phyloP scores from a whole-genome alignment of 2,888 invertebrate species.

The Drosophila quasianomalipes region DNA sequence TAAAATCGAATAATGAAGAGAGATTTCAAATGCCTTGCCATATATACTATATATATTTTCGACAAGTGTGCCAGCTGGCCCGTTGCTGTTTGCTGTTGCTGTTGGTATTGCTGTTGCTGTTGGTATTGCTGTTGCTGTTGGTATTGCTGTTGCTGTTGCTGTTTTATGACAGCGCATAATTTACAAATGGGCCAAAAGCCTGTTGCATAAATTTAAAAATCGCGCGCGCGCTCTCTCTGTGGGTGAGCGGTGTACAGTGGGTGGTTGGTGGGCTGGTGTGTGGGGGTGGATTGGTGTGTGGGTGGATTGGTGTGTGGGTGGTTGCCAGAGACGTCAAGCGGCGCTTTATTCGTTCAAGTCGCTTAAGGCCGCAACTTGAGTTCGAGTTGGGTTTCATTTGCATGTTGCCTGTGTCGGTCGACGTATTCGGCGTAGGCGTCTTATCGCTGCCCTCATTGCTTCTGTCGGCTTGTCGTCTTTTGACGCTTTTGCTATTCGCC shows the following conservation, averaged over 20 bases:
- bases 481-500: neutral
- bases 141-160: conserved; percentile 42
- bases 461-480: conserved; percentile 51
- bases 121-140: conserved; percentile 23
- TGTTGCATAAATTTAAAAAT: conserved; percentile 74
- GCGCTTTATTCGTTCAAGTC: conserved; percentile 21
- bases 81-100: conserved; percentile 11
- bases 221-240: conserved; percentile 14
- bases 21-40: neutral
- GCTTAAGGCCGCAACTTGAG: conserved; percentile 53
- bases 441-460: conserved; percentile 66
- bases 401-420: conserved; percentile 49
- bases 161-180: conserved; percentile 80
- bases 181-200: conserved; percentile 80
- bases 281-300: neutral
- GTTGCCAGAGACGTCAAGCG: conserved; percentile 14
- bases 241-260: neutral
- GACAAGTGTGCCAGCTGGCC: neutral
- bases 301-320: neutral
- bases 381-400: conserved; percentile 58
- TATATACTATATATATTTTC: neutral
- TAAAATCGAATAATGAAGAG: neutral
- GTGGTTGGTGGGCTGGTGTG: neutral
- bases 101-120: conserved; percentile 19
- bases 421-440: conserved; percentile 52